Conservation (phyloP, 2,113 vertebrate genomes). For the Psilopogon haemacephalus region DNA sequence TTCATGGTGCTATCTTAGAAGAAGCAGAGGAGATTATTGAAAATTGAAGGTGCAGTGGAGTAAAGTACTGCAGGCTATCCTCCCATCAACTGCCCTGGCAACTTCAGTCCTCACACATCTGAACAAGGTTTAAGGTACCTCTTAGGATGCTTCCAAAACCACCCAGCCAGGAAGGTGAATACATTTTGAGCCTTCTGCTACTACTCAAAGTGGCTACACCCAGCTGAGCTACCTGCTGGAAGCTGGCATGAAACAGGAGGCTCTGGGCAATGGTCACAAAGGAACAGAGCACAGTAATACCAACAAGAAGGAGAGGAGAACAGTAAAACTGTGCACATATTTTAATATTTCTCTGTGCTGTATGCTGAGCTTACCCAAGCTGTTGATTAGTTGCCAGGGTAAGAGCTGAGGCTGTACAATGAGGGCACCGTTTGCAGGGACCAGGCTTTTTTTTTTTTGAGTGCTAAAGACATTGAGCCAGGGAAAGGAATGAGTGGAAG, state of each 20-base stretch:
- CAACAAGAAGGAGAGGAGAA: too few relatives aligned
- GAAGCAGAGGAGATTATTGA: background rate
- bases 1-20: background rate
- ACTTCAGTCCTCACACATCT: background rate
- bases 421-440: too few relatives aligned
- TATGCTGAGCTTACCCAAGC: background rate
- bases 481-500: too few relatives aligned
- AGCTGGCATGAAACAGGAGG: background rate
- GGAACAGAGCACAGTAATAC: too few relatives aligned
- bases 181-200: background rate
- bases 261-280: background rate
- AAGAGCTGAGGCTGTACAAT: too few relatives aligned
- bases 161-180: background rate
- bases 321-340: background rate
- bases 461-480: too few relatives aligned
- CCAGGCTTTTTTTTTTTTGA: too few relatives aligned
- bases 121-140: background rate
- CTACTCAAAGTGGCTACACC: background rate
- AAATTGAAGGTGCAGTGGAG: background rate
- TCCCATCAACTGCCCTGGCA: background rate
- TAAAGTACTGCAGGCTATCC: rapidly evolving
- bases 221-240: background rate
- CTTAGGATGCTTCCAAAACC: background rate
- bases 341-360: background rate
- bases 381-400: too few relatives aligned